These are phyloP conservation scores for Thymelicus sylvestris DNA, from an alignment of 2,888 invertebrate genomes.

Conservation along the genomic window DNA sequence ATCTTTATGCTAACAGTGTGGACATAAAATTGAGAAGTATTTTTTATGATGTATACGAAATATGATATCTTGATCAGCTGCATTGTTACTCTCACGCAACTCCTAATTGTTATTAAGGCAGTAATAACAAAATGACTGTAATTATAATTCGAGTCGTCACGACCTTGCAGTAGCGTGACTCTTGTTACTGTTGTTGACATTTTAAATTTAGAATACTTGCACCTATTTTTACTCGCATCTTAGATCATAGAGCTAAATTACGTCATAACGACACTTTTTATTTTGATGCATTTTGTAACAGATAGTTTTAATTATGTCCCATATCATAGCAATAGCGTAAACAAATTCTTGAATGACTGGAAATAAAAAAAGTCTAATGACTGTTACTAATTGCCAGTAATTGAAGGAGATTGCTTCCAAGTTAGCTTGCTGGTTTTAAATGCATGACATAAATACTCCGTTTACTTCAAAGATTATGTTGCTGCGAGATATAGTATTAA, in stretches of 20 bases:
- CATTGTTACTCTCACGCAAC: constrained; percentile 22
- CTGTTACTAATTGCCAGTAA: constrained; percentile 29
- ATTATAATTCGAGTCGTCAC: constrained; percentile 33
- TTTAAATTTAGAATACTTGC: constrained; percentile 35
- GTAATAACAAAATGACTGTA: constrained; percentile 28
- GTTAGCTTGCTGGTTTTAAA: constrained; percentile 19
- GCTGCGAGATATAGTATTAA: constrained; percentile 11
- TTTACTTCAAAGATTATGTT: constrained; percentile 32
- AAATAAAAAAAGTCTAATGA: constrained; percentile 29
- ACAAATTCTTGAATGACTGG: constrained; percentile 12
- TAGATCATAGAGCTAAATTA: constrained; percentile 32
- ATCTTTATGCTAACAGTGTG: constrained; percentile 2
- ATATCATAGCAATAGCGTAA: constrained; percentile 2
- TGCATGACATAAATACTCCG: constrained; percentile 29
- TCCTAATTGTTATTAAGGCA: constrained; percentile 27
- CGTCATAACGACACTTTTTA: background rate
- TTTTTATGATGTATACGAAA: constrained; percentile 17
- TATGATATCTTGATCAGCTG: constrained; percentile 14
- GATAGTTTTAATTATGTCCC: background rate
- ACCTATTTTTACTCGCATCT: constrained; percentile 32
- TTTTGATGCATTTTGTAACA: background rate
- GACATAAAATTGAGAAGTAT: constrained; percentile 7
- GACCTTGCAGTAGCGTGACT: constrained; percentile 31
- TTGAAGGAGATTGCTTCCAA: constrained; percentile 32
- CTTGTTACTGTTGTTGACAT: constrained; percentile 31